phyloP scores from a whole-genome alignment of 2,113 vertebrate species.

The Austrofundulus limnaeus region DNA sequence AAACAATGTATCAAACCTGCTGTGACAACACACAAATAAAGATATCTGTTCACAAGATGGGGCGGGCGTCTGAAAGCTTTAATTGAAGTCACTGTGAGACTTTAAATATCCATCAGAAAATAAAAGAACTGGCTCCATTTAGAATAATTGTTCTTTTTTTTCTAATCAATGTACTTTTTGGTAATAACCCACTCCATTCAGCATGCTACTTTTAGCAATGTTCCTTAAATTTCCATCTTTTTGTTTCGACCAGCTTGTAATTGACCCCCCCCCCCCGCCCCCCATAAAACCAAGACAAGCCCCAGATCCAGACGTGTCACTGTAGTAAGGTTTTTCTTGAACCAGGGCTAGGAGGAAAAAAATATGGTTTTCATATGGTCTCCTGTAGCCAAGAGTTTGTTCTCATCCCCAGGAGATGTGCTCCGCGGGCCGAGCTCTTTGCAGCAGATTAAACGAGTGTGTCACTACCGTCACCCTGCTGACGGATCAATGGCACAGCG shows the following conservation, averaged over 20 bases:
- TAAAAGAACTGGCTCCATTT: conserved; percentile 12
- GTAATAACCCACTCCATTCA: conserved; percentile 6
- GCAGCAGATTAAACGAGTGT: conserved; percentile 74
- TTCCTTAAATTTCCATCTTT: conserved; percentile 28
- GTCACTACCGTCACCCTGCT: conserved; percentile 65
- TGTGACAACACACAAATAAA: conserved; percentile 45
- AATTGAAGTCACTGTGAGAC: conserved; percentile 34
- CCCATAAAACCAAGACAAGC: conserved; percentile 51
- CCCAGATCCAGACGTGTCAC: conserved; percentile 38
- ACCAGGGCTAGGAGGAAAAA: conserved; percentile 15
- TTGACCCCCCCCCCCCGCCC: too few relatives aligned
- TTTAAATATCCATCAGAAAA: conserved; percentile 42
- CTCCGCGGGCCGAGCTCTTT: conserved; percentile 64
- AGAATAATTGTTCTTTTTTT: background rate
- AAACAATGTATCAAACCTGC: conserved; percentile 60
- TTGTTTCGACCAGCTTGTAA: conserved; percentile 1
- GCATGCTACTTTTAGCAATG: conserved; percentile 16
- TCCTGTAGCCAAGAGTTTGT: conserved; percentile 44
- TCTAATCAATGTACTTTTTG: conserved; percentile 24
- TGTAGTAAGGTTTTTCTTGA: conserved; percentile 18
- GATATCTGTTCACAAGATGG: conserved; percentile 4
- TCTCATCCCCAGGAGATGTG: conserved; percentile 49
- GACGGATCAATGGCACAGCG: conserved; percentile 59
- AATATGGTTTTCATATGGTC: conserved; percentile 55
- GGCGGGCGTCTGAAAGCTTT: conserved; percentile 3